Percentiles rank a stretch among this genome's conserved stretches.
phyloP scores from a whole-genome alignment of 2,888 invertebrate species.

The Leucozona laternaria region DNA sequence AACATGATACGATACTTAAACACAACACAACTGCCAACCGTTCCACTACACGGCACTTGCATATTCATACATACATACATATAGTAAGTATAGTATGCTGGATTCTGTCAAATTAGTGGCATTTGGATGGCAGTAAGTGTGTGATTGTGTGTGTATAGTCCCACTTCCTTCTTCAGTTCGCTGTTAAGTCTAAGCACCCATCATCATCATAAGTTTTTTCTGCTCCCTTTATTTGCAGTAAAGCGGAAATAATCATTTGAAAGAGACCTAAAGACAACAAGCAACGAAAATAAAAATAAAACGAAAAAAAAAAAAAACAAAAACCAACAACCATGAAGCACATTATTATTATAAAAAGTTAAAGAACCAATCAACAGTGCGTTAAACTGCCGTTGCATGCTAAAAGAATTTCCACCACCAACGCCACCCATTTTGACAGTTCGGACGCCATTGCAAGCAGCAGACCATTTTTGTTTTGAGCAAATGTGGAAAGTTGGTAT shows the following conservation, averaged over 20 bases:
- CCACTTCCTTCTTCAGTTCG: constrained; percentile 47
- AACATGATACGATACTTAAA: background rate
- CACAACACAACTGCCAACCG: constrained; percentile 36
- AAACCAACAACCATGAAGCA: constrained; percentile 40
- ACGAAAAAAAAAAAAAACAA: constrained; percentile 39
- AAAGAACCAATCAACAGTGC: constrained; percentile 68
- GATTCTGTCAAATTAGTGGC: constrained; percentile 44
- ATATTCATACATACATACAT: background rate
- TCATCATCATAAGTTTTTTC: constrained; percentile 35
- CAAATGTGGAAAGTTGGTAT: constrained; percentile 1
- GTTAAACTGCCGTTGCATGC: constrained; percentile 70
- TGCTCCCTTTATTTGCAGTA: constrained; percentile 56
- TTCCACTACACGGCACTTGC: constrained; percentile 57
- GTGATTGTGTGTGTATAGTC: constrained; percentile 17
- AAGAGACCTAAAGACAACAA: constrained; percentile 42
- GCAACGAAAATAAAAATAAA: constrained; percentile 16
- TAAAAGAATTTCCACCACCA: constrained; percentile 30
- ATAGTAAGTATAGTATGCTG: background rate
- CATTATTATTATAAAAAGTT: constrained; percentile 30
- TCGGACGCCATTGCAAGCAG: constrained; percentile 33
- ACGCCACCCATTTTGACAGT: constrained; percentile 40
- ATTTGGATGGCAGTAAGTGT: constrained; percentile 29
- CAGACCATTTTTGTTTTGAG: constrained; percentile 36
- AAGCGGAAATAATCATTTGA: constrained; percentile 71
- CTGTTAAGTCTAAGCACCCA: constrained; percentile 50